Percentiles rank a stretch among this genome's conserved stretches.
Conservation (phyloP, 2,113 vertebrate genomes). For the Baryphthengus martii region DNA sequence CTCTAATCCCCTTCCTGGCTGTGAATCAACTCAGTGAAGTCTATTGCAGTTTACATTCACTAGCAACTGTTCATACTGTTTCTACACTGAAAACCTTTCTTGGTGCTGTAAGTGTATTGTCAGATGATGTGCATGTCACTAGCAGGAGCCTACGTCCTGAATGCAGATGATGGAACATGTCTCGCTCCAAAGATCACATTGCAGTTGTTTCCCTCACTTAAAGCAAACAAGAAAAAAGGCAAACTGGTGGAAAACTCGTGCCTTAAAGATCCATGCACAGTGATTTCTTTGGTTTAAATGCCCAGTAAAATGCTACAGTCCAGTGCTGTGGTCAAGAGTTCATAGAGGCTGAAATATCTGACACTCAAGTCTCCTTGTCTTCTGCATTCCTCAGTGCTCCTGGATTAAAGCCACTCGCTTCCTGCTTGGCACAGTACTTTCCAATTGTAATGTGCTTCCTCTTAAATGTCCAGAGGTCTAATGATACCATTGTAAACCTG, state of each 20-base stretch:
- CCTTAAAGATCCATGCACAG: neutral
- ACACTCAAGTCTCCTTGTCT: conserved; percentile 27
- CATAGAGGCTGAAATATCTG: neutral
- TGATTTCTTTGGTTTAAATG: neutral
- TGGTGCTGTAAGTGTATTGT: neutral
- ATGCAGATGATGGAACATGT: conserved; percentile 20
- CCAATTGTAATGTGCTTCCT: conserved; percentile 50
- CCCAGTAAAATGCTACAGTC: neutral
- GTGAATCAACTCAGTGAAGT: neutral
- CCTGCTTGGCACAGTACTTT: conserved; percentile 35
- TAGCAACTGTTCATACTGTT: conserved; percentile 31
- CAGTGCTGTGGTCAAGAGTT: conserved; percentile 1
- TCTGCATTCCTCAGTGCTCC: conserved; percentile 41
- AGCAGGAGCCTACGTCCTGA: conserved; percentile 22
- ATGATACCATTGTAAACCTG: conserved; percentile 61
- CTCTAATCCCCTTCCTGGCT: conserved; percentile 39
- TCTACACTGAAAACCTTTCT: conserved; percentile 24
- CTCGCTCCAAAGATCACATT: conserved; percentile 8
- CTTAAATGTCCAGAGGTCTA: conserved; percentile 42
- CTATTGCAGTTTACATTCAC: conserved; percentile 13
- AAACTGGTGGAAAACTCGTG: neutral
- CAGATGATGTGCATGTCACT: neutral
- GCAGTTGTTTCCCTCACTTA: conserved; percentile 13
- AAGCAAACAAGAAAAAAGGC: neutral
- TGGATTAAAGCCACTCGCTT: conserved; percentile 48